phyloP scores from a whole-genome alignment of 2,113 vertebrate genomes.

The Mormoops blainvillei region DNA sequence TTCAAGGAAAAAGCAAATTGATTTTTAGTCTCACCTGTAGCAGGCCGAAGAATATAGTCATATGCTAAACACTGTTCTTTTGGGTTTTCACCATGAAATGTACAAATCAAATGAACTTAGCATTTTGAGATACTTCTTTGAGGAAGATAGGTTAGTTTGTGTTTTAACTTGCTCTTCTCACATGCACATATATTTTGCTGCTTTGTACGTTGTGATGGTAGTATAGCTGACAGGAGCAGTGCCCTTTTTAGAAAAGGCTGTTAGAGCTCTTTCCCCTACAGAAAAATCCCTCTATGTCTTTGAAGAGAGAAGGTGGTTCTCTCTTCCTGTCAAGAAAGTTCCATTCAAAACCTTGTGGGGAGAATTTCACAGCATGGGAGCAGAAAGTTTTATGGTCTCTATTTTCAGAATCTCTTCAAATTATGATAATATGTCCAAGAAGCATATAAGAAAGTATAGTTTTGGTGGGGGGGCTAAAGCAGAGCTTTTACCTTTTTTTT shows the following conservation, averaged over 20 bases:
- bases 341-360: slow-evolving; percentile 50
- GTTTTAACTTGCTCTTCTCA: not conserved
- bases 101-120: not conserved
- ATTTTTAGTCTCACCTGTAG: not conserved
- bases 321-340: slow-evolving; percentile 37
- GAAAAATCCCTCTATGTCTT: not conserved
- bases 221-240: not conserved
- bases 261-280: not conserved
- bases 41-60: not conserved
- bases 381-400: slow-evolving; percentile 58
- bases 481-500: slow-evolving; percentile 42
- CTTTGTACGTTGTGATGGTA: not conserved
- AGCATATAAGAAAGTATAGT: slow-evolving; percentile 28
- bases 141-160: not conserved
- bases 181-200: not conserved
- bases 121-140: not conserved
- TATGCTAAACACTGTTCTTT: not conserved
- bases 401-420: slow-evolving; percentile 65
- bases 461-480: not conserved
- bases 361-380: slow-evolving; percentile 61
- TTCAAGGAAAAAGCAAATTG: not conserved
- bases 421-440: slow-evolving; percentile 55
- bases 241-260: not conserved
- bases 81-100: not conserved
- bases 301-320: not conserved